Evolutionary conservation across 2,797 vertebrate genomes (phyloP).

Genomic region (Sphenodon punctatus): DNA sequence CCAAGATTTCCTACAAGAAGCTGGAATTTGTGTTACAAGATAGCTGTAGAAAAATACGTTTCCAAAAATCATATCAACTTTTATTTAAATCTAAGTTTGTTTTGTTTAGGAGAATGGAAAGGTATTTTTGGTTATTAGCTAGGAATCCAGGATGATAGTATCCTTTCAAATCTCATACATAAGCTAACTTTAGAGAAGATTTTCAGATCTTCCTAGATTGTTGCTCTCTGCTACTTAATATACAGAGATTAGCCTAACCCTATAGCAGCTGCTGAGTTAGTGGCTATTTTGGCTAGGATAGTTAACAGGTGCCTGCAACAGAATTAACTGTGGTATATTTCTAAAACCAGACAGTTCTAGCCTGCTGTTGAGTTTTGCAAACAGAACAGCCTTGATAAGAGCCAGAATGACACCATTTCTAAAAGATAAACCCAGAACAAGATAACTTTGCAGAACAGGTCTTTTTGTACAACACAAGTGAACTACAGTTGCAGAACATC

Average conservation of each 20-base stretch:
- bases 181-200: not conserved
- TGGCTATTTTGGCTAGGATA: slow-evolving; percentile 8
- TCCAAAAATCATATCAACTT: not conserved
- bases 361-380: slow-evolving; percentile 19
- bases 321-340: not conserved
- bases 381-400: slow-evolving; percentile 26
- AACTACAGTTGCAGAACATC: slow-evolving; percentile 61
- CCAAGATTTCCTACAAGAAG: not conserved
- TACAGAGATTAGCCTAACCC: not conserved
- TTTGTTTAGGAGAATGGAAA: not conserved
- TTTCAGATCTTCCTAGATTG: not conserved
- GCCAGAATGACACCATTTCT: slow-evolving; percentile 29
- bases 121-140: not conserved
- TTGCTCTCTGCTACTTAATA: not conserved
- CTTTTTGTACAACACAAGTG: slow-evolving; percentile 53
- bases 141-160: not conserved
- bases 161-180: not conserved
- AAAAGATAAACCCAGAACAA: slow-evolving; percentile 37
- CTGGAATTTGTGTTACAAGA: not conserved
- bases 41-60: no score
- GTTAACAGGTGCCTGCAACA: not conserved
- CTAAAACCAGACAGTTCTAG: not conserved
- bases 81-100: fast-evolving
- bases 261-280: not conserved
- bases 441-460: slow-evolving; percentile 56